These are phyloP conservation scores for Steinernema scapterisci DNA, from an alignment of 2,888 invertebrate genomes.

Conservation along the genomic window DNA sequence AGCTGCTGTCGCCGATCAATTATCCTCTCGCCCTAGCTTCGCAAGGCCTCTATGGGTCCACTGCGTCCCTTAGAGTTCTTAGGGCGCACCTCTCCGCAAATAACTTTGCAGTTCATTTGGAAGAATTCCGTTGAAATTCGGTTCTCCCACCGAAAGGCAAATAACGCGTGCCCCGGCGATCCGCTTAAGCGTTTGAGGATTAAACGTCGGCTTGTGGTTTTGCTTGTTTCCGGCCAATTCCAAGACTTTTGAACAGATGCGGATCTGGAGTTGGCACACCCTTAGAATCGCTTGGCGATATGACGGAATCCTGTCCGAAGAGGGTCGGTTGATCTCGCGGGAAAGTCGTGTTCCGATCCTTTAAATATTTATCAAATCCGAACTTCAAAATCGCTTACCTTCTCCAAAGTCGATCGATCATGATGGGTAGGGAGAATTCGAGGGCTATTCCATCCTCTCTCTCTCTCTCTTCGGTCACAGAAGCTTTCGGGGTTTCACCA, in stretches of 20 bases:
- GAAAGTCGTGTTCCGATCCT: neutral
- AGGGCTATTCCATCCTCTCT: no score
- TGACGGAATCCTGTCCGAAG: conserved; percentile 24
- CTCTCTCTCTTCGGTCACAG: no score
- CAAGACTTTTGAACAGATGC: conserved; percentile 38
- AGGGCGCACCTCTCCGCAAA: neutral
- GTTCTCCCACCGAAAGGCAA: neutral
- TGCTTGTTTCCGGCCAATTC: conserved; percentile 34
- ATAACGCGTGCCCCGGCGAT: conserved; percentile 24
- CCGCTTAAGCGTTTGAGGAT: conserved; percentile 34
- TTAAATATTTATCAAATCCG: neutral
- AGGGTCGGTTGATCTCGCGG: neutral
- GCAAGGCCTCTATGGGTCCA: neutral
- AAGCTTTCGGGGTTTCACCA: no score
- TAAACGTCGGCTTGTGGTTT: neutral
- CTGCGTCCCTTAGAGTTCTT: neutral
- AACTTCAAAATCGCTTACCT: neutral
- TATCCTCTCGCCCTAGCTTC: neutral
- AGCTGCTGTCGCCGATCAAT: conserved; percentile 24
- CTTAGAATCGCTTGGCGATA: conserved; percentile 37
- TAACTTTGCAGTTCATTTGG: conserved; percentile 8
- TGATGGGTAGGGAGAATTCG: neutral
- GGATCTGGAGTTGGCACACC: conserved; percentile 40
- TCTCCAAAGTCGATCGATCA: neutral
- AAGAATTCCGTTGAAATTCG: neutral